Evolutionary conservation across 2,888 invertebrate species (phyloP).

Genomic region (Caenorhabditis sulstoni): DNA sequence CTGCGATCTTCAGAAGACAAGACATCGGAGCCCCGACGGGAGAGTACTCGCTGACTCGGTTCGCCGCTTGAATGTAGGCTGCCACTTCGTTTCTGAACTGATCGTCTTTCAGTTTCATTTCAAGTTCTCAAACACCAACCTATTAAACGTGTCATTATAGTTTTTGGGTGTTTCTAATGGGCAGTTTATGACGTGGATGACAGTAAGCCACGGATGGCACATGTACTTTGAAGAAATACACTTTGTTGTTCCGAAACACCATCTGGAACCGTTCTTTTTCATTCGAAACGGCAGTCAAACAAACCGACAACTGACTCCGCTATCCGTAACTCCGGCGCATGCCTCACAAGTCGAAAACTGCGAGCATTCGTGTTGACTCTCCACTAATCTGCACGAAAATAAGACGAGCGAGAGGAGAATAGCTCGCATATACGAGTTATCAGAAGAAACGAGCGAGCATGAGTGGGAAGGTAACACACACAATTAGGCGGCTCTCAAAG

Average conservation of each 20-base stretch:
- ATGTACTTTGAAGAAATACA: constrained; percentile 60
- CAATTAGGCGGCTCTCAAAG: constrained; percentile 20
- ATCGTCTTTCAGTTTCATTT: neutral
- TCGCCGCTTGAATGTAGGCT: constrained; percentile 58
- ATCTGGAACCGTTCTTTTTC: no score
- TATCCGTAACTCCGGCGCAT: constrained; percentile 54
- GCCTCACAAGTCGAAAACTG: constrained; percentile 36
- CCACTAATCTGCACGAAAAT: constrained; percentile 10
- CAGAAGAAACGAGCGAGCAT: constrained; percentile 10
- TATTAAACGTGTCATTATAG: constrained; percentile 48
- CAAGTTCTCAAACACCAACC: constrained; percentile 5
- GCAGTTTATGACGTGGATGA: constrained; percentile 47
- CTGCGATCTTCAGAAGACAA: constrained; percentile 24
- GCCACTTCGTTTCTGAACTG: constrained; percentile 42
- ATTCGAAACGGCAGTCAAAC: no score
- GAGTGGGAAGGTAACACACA: constrained; percentile 2
- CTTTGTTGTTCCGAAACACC: constrained; percentile 46
- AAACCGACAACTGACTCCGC: constrained; percentile 48
- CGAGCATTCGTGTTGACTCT: constrained; percentile 19
- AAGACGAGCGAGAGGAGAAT: neutral
- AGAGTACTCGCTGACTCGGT: constrained; percentile 47
- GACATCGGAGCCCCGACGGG: constrained; percentile 55
- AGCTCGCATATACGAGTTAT: constrained; percentile 19
- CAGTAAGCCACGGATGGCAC: constrained; percentile 55
- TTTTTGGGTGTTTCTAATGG: constrained; percentile 30